Conservation (phyloP, 35 echinoderm and acorn worm genomes). For the Patiria miniata region DNA sequence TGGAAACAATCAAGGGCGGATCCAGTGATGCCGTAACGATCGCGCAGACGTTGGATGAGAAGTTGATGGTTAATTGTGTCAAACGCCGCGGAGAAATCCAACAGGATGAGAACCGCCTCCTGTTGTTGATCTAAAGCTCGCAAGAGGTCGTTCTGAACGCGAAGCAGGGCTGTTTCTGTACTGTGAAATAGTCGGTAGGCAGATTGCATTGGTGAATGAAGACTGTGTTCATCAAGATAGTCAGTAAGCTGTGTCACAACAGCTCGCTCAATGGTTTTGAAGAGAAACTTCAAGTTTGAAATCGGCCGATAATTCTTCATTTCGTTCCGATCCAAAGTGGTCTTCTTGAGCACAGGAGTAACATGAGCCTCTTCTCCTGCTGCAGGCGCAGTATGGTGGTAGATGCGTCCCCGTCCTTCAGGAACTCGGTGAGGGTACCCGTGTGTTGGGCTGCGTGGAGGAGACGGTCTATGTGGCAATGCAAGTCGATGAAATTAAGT, state of each 20-base stretch:
- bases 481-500: not conserved
- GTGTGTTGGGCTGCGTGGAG: not conserved
- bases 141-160: slow-evolving; percentile 61
- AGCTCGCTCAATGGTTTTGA: not conserved
- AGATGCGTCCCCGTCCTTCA: not conserved
- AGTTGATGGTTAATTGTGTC: slow-evolving; percentile 48
- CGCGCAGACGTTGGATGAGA: slow-evolving; percentile 49
- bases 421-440: not conserved
- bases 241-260: not conserved
- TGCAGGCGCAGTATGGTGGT: not conserved
- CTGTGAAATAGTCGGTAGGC: slow-evolving; percentile 42
- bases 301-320: slow-evolving; percentile 24
- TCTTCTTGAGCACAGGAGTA: slow-evolving; percentile 13
- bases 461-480: not conserved
- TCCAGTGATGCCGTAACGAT: slow-evolving; percentile 46
- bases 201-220: slow-evolving; percentile 45
- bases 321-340: not conserved
- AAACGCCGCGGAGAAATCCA: too few relatives aligned
- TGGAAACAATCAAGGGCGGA: slow-evolving; percentile 45
- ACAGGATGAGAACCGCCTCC: slow-evolving; percentile 56
- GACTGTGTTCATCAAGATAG: slow-evolving; percentile 40
- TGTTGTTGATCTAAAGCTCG: slow-evolving; percentile 35
- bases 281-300: not conserved
- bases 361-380: not conserved
- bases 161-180: slow-evolving; percentile 55